Conservation (phyloP, 2,797 vertebrate species). For the Pseudochromis fuscus region DNA sequence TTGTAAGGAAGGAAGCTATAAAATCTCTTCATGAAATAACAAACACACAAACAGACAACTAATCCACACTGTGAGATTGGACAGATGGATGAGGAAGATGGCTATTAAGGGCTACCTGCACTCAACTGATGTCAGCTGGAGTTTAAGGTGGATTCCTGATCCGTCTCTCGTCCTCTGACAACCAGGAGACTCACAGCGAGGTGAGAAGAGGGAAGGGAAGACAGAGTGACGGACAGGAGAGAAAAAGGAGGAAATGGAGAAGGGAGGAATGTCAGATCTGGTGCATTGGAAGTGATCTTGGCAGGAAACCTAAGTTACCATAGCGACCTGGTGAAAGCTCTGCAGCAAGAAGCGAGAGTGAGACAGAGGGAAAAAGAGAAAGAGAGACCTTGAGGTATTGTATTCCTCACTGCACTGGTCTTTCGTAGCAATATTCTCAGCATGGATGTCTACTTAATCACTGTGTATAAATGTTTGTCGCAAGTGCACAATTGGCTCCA, state of each 20-base stretch:
- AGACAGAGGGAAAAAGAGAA: constrained; percentile 29
- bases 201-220: constrained; percentile 41
- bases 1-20: not conserved
- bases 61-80: constrained; percentile 15
- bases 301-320: constrained; percentile 80
- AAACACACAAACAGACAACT: not conserved
- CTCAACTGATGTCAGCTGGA: constrained; percentile 34
- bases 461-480: not conserved
- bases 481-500: not conserved
- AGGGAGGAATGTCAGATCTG: constrained; percentile 70
- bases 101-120: constrained; percentile 9
- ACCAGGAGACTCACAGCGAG: constrained; percentile 29
- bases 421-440: constrained; percentile 26
- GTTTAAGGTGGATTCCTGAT: constrained; percentile 44
- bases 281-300: constrained; percentile 75
- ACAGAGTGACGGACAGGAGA: constrained; percentile 50
- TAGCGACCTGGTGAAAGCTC: constrained; percentile 78
- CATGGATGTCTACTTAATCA: constrained; percentile 7
- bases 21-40: not conserved
- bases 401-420: constrained; percentile 29
- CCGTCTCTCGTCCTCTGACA: constrained; percentile 27
- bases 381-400: constrained; percentile 70
- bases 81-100: constrained; percentile 11
- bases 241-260: constrained; percentile 63
- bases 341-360: constrained; percentile 58